Evolutionary conservation across 2,888 invertebrate genomes (phyloP).

Genomic region (Plebejus melissa): DNA sequence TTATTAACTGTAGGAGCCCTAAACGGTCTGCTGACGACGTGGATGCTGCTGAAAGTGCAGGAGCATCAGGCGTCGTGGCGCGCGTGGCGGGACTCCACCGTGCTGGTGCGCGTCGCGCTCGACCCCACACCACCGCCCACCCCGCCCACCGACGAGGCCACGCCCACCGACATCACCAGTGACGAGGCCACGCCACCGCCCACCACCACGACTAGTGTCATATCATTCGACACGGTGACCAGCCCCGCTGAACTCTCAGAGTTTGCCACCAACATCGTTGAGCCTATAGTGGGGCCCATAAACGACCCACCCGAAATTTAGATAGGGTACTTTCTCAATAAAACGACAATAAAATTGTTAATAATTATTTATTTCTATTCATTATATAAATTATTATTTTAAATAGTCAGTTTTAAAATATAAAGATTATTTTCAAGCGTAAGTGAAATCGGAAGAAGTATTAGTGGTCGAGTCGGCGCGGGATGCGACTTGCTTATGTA

Average conservation of each 20-base stretch:
- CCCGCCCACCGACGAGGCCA: conserved; percentile 42
- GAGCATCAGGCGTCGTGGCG: conserved; percentile 73
- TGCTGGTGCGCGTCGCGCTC: conserved; percentile 67
- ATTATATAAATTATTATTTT: conserved; percentile 58
- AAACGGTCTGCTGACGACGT: conserved; percentile 70
- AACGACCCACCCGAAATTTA: conserved; percentile 41
- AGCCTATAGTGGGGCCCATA: conserved; percentile 33
- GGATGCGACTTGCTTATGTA: conserved; percentile 70
- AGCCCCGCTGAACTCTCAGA: conserved; percentile 51
- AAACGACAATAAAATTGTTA: conserved; percentile 52
- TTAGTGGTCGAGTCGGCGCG: conserved; percentile 43
- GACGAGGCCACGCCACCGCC: conserved; percentile 50
- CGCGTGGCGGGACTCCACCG: conserved; percentile 68
- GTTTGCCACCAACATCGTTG: conserved; percentile 58
- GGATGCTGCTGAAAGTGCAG: conserved; percentile 73
- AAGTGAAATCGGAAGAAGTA: conserved; percentile 51
- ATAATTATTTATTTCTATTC: conserved; percentile 58
- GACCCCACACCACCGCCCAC: conserved; percentile 42
- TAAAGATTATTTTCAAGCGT: conserved; percentile 62
- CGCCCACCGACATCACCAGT: conserved; percentile 43
- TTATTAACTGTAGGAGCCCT: conserved; percentile 52
- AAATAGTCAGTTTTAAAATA: conserved; percentile 54
- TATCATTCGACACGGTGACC: conserved; percentile 39
- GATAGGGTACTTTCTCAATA: conserved; percentile 38
- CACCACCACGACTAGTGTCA: not conserved